phyloP scores from a whole-genome alignment of 2,113 vertebrate species.

The Malurus melanocephalus region DNA sequence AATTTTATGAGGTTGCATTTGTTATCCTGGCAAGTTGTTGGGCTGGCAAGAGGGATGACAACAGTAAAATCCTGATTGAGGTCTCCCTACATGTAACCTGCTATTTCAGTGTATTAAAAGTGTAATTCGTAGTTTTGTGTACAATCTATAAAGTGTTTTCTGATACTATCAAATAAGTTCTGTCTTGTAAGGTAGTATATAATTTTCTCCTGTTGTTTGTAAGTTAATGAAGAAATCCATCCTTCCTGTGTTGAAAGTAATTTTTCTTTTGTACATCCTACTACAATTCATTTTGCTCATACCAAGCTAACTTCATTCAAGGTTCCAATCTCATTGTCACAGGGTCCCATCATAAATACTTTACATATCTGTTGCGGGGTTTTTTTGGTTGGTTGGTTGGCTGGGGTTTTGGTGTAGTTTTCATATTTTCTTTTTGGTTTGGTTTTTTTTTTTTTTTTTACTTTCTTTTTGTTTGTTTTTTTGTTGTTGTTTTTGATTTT shows the following conservation, averaged over 20 bases:
- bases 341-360: not conserved
- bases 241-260: not conserved
- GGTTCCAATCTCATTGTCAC: not conserved
- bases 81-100: not conserved
- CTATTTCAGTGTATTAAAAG: not conserved
- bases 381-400: too few species aligned
- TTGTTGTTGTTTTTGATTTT: not conserved
- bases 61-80: not conserved
- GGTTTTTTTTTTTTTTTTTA: not conserved
- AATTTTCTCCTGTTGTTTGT: not conserved
- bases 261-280: not conserved
- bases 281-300: not conserved
- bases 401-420: too few species aligned
- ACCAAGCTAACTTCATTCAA: not conserved
- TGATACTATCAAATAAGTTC: not conserved
- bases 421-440: not conserved
- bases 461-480: rapidly evolving
- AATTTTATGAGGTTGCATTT: not conserved
- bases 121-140: not conserved
- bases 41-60: not conserved
- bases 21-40: not conserved
- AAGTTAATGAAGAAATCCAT: slow-evolving; percentile 34
- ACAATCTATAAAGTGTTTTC: not conserved
- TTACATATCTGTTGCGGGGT: not conserved
- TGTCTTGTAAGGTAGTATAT: not conserved